Evolutionary conservation across 2,797 vertebrate species (phyloP).

Genomic region (Aselliscus stoliczkanus): DNA sequence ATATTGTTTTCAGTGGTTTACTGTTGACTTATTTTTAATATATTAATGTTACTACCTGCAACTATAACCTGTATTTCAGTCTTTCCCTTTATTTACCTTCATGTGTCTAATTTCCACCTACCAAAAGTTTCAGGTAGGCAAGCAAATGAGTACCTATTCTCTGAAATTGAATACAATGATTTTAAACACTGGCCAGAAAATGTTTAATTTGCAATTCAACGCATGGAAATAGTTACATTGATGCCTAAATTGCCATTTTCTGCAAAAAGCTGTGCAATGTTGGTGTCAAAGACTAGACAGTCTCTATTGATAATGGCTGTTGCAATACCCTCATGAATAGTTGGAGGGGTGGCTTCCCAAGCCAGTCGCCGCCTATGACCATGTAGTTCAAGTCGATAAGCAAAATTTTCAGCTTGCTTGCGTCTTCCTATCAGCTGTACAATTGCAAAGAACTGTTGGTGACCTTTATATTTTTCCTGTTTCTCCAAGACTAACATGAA

Average conservation of each 20-base stretch:
- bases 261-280: conserved; percentile 95
- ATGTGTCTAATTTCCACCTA: conserved; percentile 74
- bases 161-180: conserved; percentile 78
- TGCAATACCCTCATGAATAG: conserved; percentile 94
- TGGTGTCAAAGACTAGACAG: conserved; percentile 96
- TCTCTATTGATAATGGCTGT: conserved; percentile 97
- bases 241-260: conserved; percentile 96
- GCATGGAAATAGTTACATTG: conserved; percentile 97
- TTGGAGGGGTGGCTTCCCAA: conserved; percentile 95
- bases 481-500: conserved; percentile 97
- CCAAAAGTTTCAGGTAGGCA: conserved; percentile 76
- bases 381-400: conserved; percentile 93
- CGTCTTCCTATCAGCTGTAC: conserved; percentile 95
- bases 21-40: conserved; percentile 87
- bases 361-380: conserved; percentile 93
- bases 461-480: conserved; percentile 94
- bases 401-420: conserved; percentile 95
- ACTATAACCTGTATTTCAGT: conserved; percentile 83
- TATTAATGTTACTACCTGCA: conserved; percentile 89
- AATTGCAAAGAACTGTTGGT: conserved; percentile 96
- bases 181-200: conserved; percentile 85
- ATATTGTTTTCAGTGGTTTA: conserved; percentile 86
- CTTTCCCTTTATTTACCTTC: conserved; percentile 83
- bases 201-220: conserved; percentile 83
- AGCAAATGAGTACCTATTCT: conserved; percentile 78